A percentile compares a stretch with the other conserved stretches of the same genome.
These are phyloP conservation scores for Phrynosoma platyrhinos DNA, from an alignment of 2,113 vertebrate species.

Conservation along the genomic window DNA sequence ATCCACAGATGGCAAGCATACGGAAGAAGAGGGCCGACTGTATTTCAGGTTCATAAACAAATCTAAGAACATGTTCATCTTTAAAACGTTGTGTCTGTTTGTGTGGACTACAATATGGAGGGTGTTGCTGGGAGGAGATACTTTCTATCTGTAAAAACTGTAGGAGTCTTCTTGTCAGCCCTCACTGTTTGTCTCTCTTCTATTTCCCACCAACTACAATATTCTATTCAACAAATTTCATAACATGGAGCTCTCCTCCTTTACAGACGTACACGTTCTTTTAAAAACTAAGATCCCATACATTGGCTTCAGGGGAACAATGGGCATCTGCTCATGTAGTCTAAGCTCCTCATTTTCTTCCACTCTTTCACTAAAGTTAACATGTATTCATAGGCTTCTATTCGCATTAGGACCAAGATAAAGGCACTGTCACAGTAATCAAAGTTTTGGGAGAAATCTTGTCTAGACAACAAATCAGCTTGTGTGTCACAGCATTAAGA, in stretches of 20 bases:
- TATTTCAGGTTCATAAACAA: not conserved
- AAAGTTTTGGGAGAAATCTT: constrained; percentile 15
- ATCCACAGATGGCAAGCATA: too few species aligned
- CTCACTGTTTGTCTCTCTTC: not conserved
- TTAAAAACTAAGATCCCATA: not conserved
- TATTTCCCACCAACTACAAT: not conserved
- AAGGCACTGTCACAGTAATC: constrained; percentile 18
- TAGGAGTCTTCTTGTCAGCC: not conserved
- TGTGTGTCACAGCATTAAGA: not conserved
- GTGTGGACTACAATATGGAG: not conserved
- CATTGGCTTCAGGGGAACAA: not conserved
- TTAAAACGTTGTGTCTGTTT: not conserved
- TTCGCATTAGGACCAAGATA: constrained; percentile 21
- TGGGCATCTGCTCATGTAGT: not conserved
- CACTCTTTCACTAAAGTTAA: not conserved
- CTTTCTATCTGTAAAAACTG: not conserved
- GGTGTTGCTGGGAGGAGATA: not conserved
- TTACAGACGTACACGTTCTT: too few species aligned
- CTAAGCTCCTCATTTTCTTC: not conserved
- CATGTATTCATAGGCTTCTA: not conserved
- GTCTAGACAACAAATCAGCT: not conserved
- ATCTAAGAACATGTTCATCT: not conserved
- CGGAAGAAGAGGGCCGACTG: too few species aligned
- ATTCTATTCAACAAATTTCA: not conserved
- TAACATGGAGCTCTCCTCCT: too few species aligned